Base-by-base conservation (phyloP, 2,113 vertebrate species). In the Budorcas taxicolor region DNA sequence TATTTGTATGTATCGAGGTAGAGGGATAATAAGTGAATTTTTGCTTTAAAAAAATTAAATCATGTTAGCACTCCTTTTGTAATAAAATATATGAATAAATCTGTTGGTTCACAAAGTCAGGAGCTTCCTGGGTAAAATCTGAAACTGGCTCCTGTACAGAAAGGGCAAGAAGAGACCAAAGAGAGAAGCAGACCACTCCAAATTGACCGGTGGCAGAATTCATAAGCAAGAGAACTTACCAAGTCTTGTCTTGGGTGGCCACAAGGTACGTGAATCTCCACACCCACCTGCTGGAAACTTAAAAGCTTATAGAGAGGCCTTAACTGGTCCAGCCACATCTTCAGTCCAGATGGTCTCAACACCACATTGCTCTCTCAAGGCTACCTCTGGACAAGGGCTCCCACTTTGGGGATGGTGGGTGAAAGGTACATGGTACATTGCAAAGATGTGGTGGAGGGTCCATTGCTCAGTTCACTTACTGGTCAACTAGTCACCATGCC, bases 81-180 rank as follows among this genome's bases (percentile, higher is more conserved):
- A 67, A 92, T 86, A 85, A 95, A 78, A 81, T 19, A 14, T 76
- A 55, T 82, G 31, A 87, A 87, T 84, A 85, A 60, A 90, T 47
- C 19, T 45, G 9, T 45, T 55, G 36, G 3, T 55, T 88, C 2
- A 1, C 47, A 67, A 81, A 88, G 21, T 67, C 7, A 7, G 58
- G 21, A 88, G 57, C 57, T 53, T 43, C 12, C 71, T 2, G 0
- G 25, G 23, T 78, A 13, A 60, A 52, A 52, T 87, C n/a, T 33
- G 55, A 80, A 80, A 60, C 17, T n/a, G 45, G n/a, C 9, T 11
- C 7, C 27, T 7, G 33, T 17, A 53, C 2, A 53, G 1, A 14
- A 71, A 81, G 29, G 71, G 10, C 14, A 33, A 62, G 58, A 74
- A 64, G 33, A 78, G 45, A 52, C 4, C 1, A 3, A 5, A 60